These are phyloP conservation scores for Platanista minor DNA, from an alignment of 2,113 vertebrate species.

Conservation along the genomic window DNA sequence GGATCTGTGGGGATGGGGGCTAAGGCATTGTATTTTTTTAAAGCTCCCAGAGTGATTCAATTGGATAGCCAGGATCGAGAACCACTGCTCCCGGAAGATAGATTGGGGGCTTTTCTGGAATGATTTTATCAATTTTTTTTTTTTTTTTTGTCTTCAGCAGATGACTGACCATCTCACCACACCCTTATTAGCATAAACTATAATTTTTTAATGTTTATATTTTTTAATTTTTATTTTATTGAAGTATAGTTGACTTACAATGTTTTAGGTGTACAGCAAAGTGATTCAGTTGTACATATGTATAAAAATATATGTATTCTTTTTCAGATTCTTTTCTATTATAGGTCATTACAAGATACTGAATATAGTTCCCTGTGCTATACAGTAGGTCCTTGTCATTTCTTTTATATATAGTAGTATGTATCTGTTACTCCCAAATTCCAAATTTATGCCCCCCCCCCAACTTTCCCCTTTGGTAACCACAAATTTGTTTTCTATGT, in stretches of 20 bases:
- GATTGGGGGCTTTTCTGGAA: background rate
- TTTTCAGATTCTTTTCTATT: background rate
- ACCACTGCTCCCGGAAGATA: background rate
- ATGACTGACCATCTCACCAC: background rate
- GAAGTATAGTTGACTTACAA: background rate
- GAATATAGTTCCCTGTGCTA: background rate
- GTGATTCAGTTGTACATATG: background rate
- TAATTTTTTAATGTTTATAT: background rate
- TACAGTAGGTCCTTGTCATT: background rate
- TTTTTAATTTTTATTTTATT: background rate
- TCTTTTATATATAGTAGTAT: background rate
- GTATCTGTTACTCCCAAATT: too few species aligned
- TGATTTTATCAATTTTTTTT: background rate
- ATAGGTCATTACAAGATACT: background rate
- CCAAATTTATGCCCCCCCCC: background rate
- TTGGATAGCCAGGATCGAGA: background rate
- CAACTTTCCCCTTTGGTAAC: background rate
- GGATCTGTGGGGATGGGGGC: background rate
- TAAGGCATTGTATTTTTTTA: background rate
- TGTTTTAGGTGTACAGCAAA: background rate
- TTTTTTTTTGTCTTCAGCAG: background rate
- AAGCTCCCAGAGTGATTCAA: background rate
- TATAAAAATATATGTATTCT: background rate
- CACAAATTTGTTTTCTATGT: background rate
- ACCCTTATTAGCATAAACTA: background rate